A percentile compares a stretch with the other conserved stretches of the same genome.
Conservation (phyloP, 1,140 invertebrate species). For the Wasmannia auropunctata region DNA sequence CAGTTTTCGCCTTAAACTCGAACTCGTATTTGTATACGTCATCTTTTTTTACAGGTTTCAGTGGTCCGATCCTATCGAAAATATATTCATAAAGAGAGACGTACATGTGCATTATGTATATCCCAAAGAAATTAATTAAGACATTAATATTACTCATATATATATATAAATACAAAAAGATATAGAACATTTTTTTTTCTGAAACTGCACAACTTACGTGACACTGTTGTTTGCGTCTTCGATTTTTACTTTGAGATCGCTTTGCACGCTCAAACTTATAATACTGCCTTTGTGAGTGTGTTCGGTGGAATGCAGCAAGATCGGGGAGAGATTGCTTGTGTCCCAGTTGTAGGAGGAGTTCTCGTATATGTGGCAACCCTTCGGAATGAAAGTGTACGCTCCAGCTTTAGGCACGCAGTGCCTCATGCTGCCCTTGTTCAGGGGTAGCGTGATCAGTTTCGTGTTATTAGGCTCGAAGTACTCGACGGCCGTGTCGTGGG, state of each 20-base stretch:
- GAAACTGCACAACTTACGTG: constrained; percentile 66
- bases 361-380: constrained; percentile 93
- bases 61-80: constrained; percentile 78
- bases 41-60: constrained; percentile 76
- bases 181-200: not conserved
- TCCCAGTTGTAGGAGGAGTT: constrained; percentile 83
- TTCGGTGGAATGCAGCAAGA: constrained; percentile 80
- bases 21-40: constrained; percentile 84
- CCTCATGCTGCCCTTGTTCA: constrained; percentile 85
- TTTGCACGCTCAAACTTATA: constrained; percentile 71
- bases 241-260: constrained; percentile 77
- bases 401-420: constrained; percentile 90
- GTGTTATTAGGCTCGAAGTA: constrained; percentile 74
- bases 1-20: constrained; percentile 86
- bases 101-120: constrained; percentile 58
- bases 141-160: not conserved
- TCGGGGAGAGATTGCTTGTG: constrained; percentile 78
- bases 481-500: constrained; percentile 88
- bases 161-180: not conserved
- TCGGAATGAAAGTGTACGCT: constrained; percentile 91
- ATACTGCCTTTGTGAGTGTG: constrained; percentile 80
- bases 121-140: constrained; percentile 23
- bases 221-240: constrained; percentile 70
- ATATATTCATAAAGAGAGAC: constrained; percentile 33
- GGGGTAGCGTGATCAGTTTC: constrained; percentile 79